Evolutionary conservation across 2,113 vertebrate genomes (phyloP).

Genomic region (Notothenia rossii): DNA sequence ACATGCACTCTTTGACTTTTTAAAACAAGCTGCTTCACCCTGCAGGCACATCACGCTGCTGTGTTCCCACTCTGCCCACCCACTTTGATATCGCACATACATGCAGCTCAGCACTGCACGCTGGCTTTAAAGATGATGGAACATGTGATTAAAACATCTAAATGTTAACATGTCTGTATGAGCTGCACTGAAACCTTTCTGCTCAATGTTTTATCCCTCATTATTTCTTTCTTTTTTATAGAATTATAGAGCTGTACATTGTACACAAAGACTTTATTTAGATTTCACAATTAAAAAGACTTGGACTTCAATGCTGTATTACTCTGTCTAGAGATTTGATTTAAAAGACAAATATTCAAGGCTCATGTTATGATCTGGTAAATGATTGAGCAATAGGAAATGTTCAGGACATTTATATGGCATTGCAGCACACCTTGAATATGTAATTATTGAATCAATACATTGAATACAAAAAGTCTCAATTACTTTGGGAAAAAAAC

Average conservation of each 20-base stretch:
- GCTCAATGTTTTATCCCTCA: background rate
- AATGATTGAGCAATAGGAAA: background rate
- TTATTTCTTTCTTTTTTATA: too few species aligned
- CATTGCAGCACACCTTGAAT: background rate
- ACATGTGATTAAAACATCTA: background rate
- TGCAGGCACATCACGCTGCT: background rate
- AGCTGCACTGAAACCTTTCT: background rate
- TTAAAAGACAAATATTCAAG: too few species aligned
- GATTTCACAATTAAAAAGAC: too few species aligned
- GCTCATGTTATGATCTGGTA: too few species aligned
- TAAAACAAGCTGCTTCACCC: background rate
- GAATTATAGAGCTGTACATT: too few species aligned
- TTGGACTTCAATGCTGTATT: too few species aligned
- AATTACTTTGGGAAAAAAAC: too few species aligned
- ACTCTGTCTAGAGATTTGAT: too few species aligned
- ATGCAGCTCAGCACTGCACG: background rate
- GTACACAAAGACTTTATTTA: too few species aligned
- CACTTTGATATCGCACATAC: background rate
- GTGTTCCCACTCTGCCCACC: slow-evolving; percentile 1
- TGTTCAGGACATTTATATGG: background rate
- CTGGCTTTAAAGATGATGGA: background rate
- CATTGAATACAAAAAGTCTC: background rate
- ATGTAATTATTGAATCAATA: too few species aligned
- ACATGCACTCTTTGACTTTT: slow-evolving; percentile 3
- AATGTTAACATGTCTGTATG: background rate